Percentiles rank a stretch among this genome's conserved stretches.
Conservation (phyloP, 1,140 invertebrate genomes). For the Rhynchophorus ferrugineus region DNA sequence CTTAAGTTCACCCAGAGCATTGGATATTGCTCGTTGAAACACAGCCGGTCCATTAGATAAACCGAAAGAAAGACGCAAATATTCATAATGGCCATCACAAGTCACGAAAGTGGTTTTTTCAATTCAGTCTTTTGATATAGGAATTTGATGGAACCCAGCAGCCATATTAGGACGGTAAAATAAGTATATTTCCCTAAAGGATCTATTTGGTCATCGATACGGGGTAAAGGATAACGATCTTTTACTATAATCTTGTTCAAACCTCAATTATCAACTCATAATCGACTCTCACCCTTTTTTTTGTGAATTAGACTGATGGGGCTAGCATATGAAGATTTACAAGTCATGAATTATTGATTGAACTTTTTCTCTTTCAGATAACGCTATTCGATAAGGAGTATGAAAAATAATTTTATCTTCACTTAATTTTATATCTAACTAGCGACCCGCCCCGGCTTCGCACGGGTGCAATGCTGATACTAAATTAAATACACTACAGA, state of each 20-base stretch:
- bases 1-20: slow-evolving; percentile 30
- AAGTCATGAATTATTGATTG: slow-evolving; percentile 21
- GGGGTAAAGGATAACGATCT: slow-evolving; percentile 41
- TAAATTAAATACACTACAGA: too few species aligned
- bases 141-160: slow-evolving; percentile 28
- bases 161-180: slow-evolving; percentile 32
- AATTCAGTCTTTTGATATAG: slow-evolving; percentile 34
- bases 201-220: slow-evolving; percentile 42
- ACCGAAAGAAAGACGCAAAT: slow-evolving; percentile 42
- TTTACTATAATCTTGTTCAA: slow-evolving; percentile 36
- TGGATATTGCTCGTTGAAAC: slow-evolving; percentile 41
- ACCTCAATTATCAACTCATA: slow-evolving; percentile 39
- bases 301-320: slow-evolving; percentile 38
- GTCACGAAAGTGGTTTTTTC: slow-evolving; percentile 31
- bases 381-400: slow-evolving; percentile 14
- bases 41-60: slow-evolving; percentile 39
- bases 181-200: slow-evolving; percentile 18
- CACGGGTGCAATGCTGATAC: too few species aligned
- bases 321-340: slow-evolving; percentile 36
- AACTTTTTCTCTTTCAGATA: slow-evolving; percentile 12
- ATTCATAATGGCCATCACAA: slow-evolving; percentile 42
- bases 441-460: too few species aligned
- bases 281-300: slow-evolving; percentile 28
- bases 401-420: too few species aligned
- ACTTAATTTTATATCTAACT: too few species aligned